phyloP scores from a whole-genome alignment of 2,888 invertebrate genomes.

The Oasisia sp. region DNA sequence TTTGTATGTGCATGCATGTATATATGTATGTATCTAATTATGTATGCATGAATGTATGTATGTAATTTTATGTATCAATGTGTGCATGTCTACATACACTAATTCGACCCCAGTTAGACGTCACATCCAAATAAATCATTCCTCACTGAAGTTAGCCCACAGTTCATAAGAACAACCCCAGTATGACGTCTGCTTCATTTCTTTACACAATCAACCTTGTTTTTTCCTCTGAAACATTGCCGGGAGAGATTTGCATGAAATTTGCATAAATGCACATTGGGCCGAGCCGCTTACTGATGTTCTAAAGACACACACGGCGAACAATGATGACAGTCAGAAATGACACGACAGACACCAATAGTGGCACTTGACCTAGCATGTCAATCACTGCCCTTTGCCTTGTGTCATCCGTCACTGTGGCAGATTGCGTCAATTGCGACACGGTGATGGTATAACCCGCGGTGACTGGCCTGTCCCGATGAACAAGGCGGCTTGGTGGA shows the following conservation, averaged over 20 bases:
- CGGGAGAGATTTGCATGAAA: not conserved
- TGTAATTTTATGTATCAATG: too few relatives aligned
- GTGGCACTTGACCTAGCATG: not conserved
- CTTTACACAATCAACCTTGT: not conserved
- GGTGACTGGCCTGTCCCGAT: not conserved
- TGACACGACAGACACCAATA: not conserved
- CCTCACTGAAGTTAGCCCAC: not conserved
- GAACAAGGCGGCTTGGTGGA: not conserved
- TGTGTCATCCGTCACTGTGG: not conserved
- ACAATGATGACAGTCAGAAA: not conserved
- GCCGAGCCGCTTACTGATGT: not conserved
- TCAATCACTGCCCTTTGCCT: not conserved
- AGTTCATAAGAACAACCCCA: not conserved
- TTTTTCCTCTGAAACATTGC: not conserved
- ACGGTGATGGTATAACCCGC: not conserved
- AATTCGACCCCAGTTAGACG: not conserved
- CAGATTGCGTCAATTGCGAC: not conserved
- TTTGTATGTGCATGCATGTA: too few relatives aligned
- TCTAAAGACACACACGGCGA: not conserved
- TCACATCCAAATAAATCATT: not conserved
- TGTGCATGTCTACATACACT: too few relatives aligned
- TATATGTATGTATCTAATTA: too few relatives aligned
- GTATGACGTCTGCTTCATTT: not conserved
- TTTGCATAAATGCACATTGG: not conserved
- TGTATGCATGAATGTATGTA: too few relatives aligned